These are phyloP conservation scores for Neomicropteryx cornuta DNA, from an alignment of 1,140 invertebrate genomes.

Conservation along the genomic window DNA sequence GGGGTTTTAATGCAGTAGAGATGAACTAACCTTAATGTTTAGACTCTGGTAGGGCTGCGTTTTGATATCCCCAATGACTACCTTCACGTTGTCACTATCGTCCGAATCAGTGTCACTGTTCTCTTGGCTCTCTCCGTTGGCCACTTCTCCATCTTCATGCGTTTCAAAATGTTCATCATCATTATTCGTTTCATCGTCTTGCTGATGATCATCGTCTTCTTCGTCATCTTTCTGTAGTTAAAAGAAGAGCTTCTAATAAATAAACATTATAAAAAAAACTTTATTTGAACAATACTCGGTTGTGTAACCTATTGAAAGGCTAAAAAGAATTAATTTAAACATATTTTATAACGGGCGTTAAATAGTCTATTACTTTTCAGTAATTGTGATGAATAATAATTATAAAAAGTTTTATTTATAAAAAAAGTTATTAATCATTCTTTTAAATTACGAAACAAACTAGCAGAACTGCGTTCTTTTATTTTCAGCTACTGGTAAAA, in stretches of 20 bases:
- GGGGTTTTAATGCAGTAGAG: conserved; percentile 33
- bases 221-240: conserved; percentile 19
- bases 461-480: too few species aligned
- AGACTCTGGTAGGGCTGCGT: conserved; percentile 52
- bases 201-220: conserved; percentile 30
- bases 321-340: not conserved
- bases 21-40: conserved; percentile 47
- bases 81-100: conserved; percentile 74
- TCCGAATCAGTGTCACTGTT: conserved; percentile 62
- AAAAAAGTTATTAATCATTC: too few species aligned
- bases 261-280: conserved; percentile 6
- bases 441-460: too few species aligned
- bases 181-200: conserved; percentile 34
- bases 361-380: too few species aligned
- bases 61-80: conserved; percentile 77
- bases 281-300: conserved; percentile 14
- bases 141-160: conserved; percentile 40
- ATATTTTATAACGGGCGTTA: too few species aligned
- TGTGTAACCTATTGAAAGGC: not conserved
- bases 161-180: conserved; percentile 39
- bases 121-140: conserved; percentile 47
- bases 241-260: conserved; percentile 14
- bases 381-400: too few species aligned
- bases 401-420: too few species aligned
- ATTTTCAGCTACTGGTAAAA: too few species aligned